Base-by-base conservation (phyloP, 2,888 invertebrate species). In the Trypoxylon attenuatum region DNA sequence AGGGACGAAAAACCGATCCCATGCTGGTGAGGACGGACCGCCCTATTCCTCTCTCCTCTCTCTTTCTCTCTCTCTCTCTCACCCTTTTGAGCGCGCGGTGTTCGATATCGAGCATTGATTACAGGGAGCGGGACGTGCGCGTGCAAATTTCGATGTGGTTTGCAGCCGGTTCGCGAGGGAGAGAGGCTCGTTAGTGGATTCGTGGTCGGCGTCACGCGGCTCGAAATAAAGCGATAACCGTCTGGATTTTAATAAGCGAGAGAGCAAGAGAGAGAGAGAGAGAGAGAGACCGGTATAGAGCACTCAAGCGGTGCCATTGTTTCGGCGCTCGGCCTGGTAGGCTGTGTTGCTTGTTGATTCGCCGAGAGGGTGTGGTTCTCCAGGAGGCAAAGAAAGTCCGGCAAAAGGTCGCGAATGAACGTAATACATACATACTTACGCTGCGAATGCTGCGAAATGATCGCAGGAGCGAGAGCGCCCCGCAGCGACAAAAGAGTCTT, bases 141-240 rank as follows among this genome's bases (percentile, higher is more conserved):
- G 33, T n/a, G n/a, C n/a, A n/a, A 33, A 8, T 8, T 33, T 13
- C 33, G 33, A 13, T n/a, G n/a, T 33, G 33, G 33, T 13, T 10
- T 10, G 8, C 13, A 10, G 33, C 3, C 33, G n/a, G 5, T 33
- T 33, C 13, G 10, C 33, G 13, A 13, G 5, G 8, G 13, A n/a
- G 27, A 6, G n/a, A 27, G 33, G 33, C 6, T 59, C 33, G 50
- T 22, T 61, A 47, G 58, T 49, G 33, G 52, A 42, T 51, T 33
- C 18, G 38, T 18, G 29, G 29, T 29, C 45, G 49, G 55, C 53
- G 43, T 39, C 49, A 51, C 25, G 27, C 39, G 33, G 67, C 68
- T 59, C 56, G 60, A 42, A 71, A 73, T 68, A 56, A 54, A 63
- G 54, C 70, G 39, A 69, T 66, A 70, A 61, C 60, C 56, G 58